These are phyloP conservation scores for Platerodrilus igneus DNA, from an alignment of 2,888 invertebrate genomes.

Conservation along the genomic window DNA sequence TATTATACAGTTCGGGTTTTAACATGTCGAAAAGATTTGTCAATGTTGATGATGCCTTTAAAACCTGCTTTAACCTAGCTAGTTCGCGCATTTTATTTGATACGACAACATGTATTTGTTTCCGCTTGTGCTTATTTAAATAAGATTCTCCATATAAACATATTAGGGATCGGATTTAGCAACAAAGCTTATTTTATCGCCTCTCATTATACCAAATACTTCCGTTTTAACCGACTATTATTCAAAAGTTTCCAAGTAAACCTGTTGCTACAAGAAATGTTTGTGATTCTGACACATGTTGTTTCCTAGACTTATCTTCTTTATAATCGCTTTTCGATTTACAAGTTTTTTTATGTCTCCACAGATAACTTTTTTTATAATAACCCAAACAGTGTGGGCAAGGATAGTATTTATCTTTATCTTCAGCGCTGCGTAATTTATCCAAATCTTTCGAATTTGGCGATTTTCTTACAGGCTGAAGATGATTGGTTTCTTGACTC, in stretches of 20 bases:
- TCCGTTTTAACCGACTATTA: conserved; percentile 11
- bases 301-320: neutral
- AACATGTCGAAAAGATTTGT: too few species aligned
- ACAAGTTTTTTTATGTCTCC: conserved; percentile 15
- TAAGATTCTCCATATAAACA: conserved; percentile 14
- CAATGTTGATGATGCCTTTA: too few species aligned
- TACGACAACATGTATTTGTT: conserved; percentile 9
- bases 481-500: conserved; percentile 1
- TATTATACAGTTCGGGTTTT: too few species aligned
- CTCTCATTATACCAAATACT: conserved; percentile 13
- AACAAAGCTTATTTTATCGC: conserved; percentile 11
- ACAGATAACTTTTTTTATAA: conserved; percentile 15
- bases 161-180: conserved; percentile 14
- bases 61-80: too few species aligned
- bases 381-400: conserved; percentile 11
- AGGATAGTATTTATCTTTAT: conserved; percentile 1
- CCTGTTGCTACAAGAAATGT: conserved; percentile 13
- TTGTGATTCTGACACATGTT: conserved; percentile 11
- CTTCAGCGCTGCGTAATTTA: neutral
- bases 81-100: too few species aligned
- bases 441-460: too few species aligned
- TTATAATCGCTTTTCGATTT: neutral
- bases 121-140: conserved; percentile 12
- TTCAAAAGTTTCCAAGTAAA: conserved; percentile 9
- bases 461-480: conserved; percentile 8